phyloP scores from a whole-genome alignment of 2,888 invertebrate species.

The Keiferia lycopersicella region DNA sequence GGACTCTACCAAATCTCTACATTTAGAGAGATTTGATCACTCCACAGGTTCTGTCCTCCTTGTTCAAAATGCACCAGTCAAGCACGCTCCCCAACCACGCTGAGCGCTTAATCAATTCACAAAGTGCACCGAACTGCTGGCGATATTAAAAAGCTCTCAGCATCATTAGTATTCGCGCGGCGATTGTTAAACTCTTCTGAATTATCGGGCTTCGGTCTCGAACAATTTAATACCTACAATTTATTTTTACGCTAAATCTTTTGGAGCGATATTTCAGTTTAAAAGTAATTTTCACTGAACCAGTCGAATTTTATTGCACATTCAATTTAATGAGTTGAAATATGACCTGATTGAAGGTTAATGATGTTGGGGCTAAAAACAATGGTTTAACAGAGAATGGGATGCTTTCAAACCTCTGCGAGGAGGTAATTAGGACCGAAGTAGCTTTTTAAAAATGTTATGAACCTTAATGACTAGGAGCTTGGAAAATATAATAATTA shows the following conservation, averaged over 20 bases:
- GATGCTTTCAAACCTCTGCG: background rate
- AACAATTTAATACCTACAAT: background rate
- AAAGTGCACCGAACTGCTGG: constrained; percentile 38
- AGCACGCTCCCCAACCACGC: constrained; percentile 36
- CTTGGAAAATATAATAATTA: too few relatives aligned
- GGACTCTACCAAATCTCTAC: too few relatives aligned
- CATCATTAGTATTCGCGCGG: background rate
- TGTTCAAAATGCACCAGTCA: constrained; percentile 41
- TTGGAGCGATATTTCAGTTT: background rate
- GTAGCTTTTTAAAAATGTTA: too few relatives aligned
- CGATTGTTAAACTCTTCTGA: constrained; percentile 6
- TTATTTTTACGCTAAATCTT: constrained; percentile 2
- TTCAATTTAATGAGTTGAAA: constrained; percentile 2
- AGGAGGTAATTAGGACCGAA: background rate
- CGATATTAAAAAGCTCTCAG: constrained; percentile 13
- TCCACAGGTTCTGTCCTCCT: too few relatives aligned
- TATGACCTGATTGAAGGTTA: background rate
- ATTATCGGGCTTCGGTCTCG: background rate
- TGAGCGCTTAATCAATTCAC: constrained; percentile 44
- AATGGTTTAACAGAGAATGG: background rate
- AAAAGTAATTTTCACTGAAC: background rate
- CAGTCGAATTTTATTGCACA: constrained; percentile 3
- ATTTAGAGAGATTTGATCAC: too few relatives aligned
- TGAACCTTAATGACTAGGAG: too few relatives aligned
- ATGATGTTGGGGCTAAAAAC: background rate